A percentile compares a stretch with the other conserved stretches of the same genome.
Conservation (phyloP, 2,888 invertebrate genomes). For the Xanthia icteritia region DNA sequence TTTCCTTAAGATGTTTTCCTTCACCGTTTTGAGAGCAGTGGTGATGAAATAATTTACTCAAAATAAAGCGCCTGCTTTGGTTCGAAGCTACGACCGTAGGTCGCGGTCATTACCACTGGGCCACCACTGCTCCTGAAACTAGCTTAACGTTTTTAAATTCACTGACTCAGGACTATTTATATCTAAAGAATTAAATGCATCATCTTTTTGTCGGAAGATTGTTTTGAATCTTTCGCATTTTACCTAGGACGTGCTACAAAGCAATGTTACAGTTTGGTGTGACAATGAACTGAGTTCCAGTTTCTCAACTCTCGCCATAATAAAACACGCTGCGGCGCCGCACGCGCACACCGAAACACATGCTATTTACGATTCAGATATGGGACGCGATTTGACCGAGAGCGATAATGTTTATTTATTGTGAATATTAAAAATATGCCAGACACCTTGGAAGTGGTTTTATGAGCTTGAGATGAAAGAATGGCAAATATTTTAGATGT, state of each 20-base stretch:
- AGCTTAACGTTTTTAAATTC: neutral
- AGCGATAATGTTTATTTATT: constrained; percentile 62
- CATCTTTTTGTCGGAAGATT: neutral
- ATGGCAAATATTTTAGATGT: constrained; percentile 18
- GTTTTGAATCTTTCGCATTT: neutral
- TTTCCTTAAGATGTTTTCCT: no score
- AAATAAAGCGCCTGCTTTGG: no score
- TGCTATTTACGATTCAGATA: constrained; percentile 73
- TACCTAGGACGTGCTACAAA: neutral
- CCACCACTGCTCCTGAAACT: neutral
- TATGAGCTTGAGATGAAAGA: constrained; percentile 32
- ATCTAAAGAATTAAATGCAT: neutral
- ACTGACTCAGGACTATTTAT: neutral
- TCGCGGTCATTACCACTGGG: no score
- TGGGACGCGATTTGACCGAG: constrained; percentile 60
- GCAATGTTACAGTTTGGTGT: constrained; percentile 53
- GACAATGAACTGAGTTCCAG: constrained; percentile 62
- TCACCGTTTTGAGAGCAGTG: no score
- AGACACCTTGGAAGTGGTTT: constrained; percentile 46
- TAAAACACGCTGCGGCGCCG: constrained; percentile 67
- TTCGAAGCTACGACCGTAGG: no score
- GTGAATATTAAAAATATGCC: constrained; percentile 54
- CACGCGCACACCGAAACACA: constrained; percentile 65
- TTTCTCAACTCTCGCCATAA: constrained; percentile 72
- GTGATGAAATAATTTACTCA: no score